Evolutionary conservation across 1,140 invertebrate genomes (phyloP).

Genomic region (Apis cerana): DNA sequence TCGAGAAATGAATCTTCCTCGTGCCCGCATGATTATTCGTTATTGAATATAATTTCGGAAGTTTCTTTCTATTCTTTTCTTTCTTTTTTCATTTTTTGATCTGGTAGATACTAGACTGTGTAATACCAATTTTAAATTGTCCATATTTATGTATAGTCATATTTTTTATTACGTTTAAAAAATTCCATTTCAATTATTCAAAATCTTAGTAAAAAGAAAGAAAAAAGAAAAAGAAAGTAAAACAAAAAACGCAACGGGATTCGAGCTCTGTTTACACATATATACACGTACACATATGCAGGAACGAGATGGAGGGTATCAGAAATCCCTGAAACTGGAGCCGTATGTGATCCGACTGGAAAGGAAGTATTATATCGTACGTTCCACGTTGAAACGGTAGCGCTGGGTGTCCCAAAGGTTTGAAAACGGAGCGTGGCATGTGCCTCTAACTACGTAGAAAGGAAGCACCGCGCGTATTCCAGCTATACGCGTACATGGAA

Average conservation of each 20-base stretch:
- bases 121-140: too few species aligned
- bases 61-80: too few species aligned
- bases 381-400: background rate
- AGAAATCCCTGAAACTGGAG: slow-evolving; percentile 21
- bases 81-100: too few species aligned
- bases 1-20: too few species aligned
- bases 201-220: background rate
- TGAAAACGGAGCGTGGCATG: slow-evolving; percentile 6
- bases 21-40: too few species aligned
- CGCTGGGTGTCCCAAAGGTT: slow-evolving; percentile 24
- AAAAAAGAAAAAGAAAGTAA: background rate
- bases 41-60: too few species aligned
- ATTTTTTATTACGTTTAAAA: background rate
- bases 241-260: background rate
- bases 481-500: slow-evolving; percentile 17
- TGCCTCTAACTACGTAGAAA: slow-evolving; percentile 3
- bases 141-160: too few species aligned
- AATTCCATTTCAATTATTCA: background rate
- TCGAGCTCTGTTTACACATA: background rate
- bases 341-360: slow-evolving; percentile 8
- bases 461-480: slow-evolving; percentile 18
- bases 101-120: too few species aligned
- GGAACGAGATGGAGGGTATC: background rate
- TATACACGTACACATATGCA: background rate
- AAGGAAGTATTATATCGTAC: slow-evolving; percentile 5